Percentiles rank a stretch among this genome's conserved stretches.
These are phyloP conservation scores for Microplitis mediator DNA, from an alignment of 1,140 invertebrate genomes.

Conservation along the genomic window DNA sequence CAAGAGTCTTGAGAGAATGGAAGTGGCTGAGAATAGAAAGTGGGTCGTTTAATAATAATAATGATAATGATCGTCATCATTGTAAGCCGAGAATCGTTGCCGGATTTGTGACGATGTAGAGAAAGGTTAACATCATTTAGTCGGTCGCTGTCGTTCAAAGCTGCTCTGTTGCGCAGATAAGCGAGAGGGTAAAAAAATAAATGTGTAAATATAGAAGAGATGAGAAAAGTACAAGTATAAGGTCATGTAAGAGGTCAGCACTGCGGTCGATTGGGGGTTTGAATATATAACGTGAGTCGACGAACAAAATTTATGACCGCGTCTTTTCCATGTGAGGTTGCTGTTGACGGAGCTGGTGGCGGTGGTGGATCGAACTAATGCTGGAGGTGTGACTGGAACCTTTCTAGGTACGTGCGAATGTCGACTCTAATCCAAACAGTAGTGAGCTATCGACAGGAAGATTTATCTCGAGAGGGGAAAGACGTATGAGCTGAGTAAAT, in stretches of 20 bases:
- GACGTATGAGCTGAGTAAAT: not conserved
- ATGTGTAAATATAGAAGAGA: not conserved
- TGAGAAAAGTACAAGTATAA: not conserved
- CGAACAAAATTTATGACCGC: slow-evolving; percentile 44
- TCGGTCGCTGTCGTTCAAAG: too few relatives aligned
- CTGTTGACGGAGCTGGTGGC: not conserved
- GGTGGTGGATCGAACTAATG: too few relatives aligned
- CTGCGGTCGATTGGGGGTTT: slow-evolving; percentile 8
- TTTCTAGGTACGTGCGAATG: slow-evolving; percentile 44
- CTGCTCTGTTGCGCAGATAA: too few relatives aligned
- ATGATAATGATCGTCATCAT: not conserved
- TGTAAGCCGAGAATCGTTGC: not conserved
- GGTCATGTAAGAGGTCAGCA: not conserved
- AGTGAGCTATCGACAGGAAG: slow-evolving; percentile 53
- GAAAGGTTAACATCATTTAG: not conserved
- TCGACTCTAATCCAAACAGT: slow-evolving; percentile 50
- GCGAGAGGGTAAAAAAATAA: not conserved
- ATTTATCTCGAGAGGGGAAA: slow-evolving; percentile 46
- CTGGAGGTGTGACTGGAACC: slow-evolving; percentile 17
- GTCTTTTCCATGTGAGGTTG: slow-evolving; percentile 30
- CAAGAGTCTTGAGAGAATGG: slow-evolving; percentile 12
- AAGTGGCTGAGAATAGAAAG: slow-evolving; percentile 20
- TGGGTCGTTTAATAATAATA: not conserved
- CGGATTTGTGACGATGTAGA: not conserved
- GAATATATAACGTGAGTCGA: slow-evolving; percentile 10